These are phyloP conservation scores for Platycnemis pennipes DNA, from an alignment of 2,888 invertebrate genomes.

Conservation along the genomic window DNA sequence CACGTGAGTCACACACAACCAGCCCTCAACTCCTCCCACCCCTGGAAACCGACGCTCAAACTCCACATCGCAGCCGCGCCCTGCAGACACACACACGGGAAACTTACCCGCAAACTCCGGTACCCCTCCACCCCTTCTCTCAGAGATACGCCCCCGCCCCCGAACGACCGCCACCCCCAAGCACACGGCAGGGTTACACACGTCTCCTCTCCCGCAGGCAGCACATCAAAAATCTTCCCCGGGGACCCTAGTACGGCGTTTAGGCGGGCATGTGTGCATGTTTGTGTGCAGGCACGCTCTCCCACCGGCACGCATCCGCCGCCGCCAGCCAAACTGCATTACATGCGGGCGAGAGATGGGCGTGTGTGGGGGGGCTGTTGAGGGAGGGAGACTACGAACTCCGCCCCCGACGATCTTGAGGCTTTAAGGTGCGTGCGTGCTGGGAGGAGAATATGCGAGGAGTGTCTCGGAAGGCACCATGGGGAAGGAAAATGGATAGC, in stretches of 20 bases:
- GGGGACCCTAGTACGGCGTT: neutral
- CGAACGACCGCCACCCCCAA: neutral
- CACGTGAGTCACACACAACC: neutral
- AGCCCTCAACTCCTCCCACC: neutral
- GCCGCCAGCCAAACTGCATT: neutral
- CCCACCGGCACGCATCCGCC: neutral
- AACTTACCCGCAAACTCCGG: neutral
- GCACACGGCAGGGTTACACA: neutral
- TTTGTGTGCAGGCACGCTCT: neutral
- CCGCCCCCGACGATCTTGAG: too few relatives aligned
- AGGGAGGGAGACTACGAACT: too few relatives aligned
- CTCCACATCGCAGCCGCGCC: neutral
- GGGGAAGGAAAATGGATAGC: too few relatives aligned
- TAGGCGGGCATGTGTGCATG: neutral
- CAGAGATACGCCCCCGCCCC: neutral
- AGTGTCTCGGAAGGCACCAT: too few relatives aligned
- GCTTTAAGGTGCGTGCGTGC: too few relatives aligned
- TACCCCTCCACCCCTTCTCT: neutral
- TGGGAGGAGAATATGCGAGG: too few relatives aligned
- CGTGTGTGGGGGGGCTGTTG: neutral
- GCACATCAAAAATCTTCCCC: neutral
- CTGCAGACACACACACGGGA: neutral
- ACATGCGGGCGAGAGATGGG: neutral
- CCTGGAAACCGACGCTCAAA: neutral
- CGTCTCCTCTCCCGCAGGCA: neutral